Evolutionary conservation across 2,888 invertebrate genomes (phyloP).

Genomic region (Apoda limacodes): DNA sequence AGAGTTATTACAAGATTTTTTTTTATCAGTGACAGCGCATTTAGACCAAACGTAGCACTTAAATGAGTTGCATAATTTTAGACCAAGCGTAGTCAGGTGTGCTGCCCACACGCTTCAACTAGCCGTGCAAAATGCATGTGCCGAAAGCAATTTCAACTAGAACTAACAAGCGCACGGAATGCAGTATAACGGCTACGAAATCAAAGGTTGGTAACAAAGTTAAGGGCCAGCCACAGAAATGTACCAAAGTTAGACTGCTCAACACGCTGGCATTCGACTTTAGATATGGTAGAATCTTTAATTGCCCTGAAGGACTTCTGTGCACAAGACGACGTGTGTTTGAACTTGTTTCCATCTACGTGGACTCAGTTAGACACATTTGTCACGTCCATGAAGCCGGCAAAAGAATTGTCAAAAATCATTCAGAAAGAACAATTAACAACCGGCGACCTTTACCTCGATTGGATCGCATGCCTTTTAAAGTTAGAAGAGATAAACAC

Average conservation of each 20-base stretch:
- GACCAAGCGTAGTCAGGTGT: too few relatives aligned
- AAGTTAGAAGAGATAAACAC: conserved; percentile 1
- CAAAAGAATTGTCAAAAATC: not conserved
- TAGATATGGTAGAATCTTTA: too few relatives aligned
- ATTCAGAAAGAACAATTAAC: not conserved
- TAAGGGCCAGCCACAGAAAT: not conserved
- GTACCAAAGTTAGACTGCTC: not conserved
- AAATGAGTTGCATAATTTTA: too few relatives aligned
- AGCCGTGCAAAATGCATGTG: not conserved
- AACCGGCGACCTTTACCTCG: not conserved
- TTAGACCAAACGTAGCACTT: too few relatives aligned
- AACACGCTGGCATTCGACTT: not conserved
- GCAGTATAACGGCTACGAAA: not conserved
- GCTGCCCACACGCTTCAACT: not conserved
- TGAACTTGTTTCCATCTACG: too few relatives aligned
- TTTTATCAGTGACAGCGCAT: too few relatives aligned
- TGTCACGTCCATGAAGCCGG: not conserved
- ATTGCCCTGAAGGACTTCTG: too few relatives aligned
- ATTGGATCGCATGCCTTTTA: not conserved
- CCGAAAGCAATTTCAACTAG: too few relatives aligned
- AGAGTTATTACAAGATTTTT: too few relatives aligned
- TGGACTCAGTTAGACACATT: too few relatives aligned
- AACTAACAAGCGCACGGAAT: not conserved
- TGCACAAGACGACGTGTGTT: too few relatives aligned
- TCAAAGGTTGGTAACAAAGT: not conserved